Evolutionary conservation across 2,113 vertebrate genomes (phyloP).

Genomic region (Chloebia gouldiae): DNA sequence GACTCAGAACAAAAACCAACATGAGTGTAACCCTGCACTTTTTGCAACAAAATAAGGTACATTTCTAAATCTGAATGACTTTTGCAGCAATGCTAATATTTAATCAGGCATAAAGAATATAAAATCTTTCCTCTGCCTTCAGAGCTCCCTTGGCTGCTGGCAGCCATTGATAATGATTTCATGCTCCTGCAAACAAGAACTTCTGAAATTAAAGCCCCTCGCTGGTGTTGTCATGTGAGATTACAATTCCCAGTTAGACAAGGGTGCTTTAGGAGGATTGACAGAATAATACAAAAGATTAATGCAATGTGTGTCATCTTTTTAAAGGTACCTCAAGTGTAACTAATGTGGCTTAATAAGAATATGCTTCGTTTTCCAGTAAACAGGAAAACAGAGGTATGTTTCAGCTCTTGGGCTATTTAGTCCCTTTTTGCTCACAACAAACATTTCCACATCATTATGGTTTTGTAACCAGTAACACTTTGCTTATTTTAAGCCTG

Average conservation of each 20-base stretch:
- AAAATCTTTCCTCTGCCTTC: conserved; percentile 24
- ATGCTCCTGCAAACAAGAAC: conserved; percentile 75
- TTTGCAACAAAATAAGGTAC: not conserved
- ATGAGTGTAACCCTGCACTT: not conserved
- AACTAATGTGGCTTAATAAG: conserved; percentile 49
- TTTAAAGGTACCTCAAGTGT: conserved; percentile 41
- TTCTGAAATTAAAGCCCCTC: conserved; percentile 72
- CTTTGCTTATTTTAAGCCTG: not conserved
- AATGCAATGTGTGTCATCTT: conserved; percentile 43
- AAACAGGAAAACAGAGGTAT: not conserved
- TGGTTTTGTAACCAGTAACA: not conserved
- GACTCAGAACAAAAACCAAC: not conserved
- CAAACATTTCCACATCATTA: not conserved
- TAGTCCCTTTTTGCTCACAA: not conserved
- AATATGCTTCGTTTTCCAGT: conserved; percentile 4
- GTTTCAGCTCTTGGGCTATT: not conserved
- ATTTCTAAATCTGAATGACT: not conserved
- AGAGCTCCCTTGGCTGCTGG: conserved; percentile 63
- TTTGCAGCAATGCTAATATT: conserved; percentile 8
- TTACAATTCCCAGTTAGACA: conserved; percentile 68
- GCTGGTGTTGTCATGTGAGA: conserved; percentile 74
- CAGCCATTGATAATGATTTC: conserved; percentile 78
- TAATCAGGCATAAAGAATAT: conserved; percentile 43
- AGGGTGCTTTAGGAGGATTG: conserved; percentile 52
- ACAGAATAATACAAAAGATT: conserved; percentile 64